These are phyloP conservation scores for Philantomba maxwellii DNA, from an alignment of 2,113 vertebrate species.

Conservation along the genomic window DNA sequence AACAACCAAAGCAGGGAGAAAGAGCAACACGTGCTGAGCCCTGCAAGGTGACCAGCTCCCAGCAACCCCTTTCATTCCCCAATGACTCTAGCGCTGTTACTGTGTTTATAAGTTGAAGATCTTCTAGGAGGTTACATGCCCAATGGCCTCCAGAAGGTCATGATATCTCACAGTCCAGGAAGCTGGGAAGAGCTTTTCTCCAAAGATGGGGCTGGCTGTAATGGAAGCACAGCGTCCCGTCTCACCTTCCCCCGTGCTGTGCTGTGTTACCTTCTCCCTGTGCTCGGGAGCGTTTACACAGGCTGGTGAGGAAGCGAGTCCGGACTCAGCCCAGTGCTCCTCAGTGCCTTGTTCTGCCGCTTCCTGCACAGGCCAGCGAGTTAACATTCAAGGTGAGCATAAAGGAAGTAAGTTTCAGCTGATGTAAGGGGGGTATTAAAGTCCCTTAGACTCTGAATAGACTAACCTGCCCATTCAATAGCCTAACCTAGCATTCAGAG, in stretches of 20 bases:
- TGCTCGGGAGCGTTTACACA: not conserved
- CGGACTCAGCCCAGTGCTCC: not conserved
- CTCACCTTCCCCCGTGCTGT: not conserved
- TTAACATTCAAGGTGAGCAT: not conserved
- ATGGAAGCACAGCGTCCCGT: not conserved
- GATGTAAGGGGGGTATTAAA: not conserved
- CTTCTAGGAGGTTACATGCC: not conserved
- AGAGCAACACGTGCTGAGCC: not conserved
- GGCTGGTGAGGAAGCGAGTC: not conserved
- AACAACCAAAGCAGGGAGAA: not conserved
- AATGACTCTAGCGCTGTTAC: too few relatives aligned
- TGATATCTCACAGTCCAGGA: not conserved
- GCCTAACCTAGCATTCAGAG: not conserved
- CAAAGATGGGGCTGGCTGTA: not conserved
- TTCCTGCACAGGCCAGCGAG: not conserved
- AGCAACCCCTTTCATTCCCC: not conserved
- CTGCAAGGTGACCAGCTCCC: too few relatives aligned
- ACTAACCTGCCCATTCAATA: not conserved
- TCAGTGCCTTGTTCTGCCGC: not conserved
- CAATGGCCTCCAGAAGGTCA: not conserved
- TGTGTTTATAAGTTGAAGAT: not conserved
- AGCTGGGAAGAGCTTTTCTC: not conserved
- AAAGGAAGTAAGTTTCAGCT: not conserved
- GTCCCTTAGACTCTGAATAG: not conserved
- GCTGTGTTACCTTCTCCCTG: not conserved